Base-by-base conservation (phyloP, 1,140 invertebrate genomes). In the Neotoxoptera formosana region DNA sequence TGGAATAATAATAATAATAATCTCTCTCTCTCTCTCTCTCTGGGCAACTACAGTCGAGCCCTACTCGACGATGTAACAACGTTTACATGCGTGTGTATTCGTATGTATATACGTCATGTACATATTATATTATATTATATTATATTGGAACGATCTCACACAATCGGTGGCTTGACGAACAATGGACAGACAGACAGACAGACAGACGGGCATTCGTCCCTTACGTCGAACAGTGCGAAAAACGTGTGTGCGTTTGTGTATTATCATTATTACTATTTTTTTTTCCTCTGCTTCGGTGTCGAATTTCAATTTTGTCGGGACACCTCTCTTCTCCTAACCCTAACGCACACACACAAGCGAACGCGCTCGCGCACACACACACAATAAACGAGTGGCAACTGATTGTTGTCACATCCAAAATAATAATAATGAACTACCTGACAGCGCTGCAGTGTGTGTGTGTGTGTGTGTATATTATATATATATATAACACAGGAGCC, bases 371-470 rank as follows among this genome's bases (percentile, higher is more conserved):
- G 21, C 21, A 53, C 56, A 17, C 56, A 56, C 25, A 25, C 47
- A 90, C 36, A 90, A 90, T 67, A 48, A 20, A 90, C 56, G 89
- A 90, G 53, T 90, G 89, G 89, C 89, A 67, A 90, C 89, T 41
- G 89, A 90, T 90, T 90, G 53, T 90, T 90, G 89, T 90, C 89
- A 67, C 89, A n/a, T 90, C 56, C 89, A 45, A 60, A 90, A 90
- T 90, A 90, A 90, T 67, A 90, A 90, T 90, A 90, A 60, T 90
- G 56, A 60, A 90, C 56, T 90, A 90, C 88, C 88, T 89, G 88
- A 89, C 88, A 67, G 56, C 53, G 89, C 25, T 41, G 9, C 1
- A n/a, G 47, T 17, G 41, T n/a, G 14, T 48, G 7, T 48, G 41
- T 47, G 6, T 23, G 6, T 30, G 1, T 25, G 20, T 9, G 6